Conservation (phyloP, 2,113 vertebrate species). For the Microcebus griseorufus region DNA sequence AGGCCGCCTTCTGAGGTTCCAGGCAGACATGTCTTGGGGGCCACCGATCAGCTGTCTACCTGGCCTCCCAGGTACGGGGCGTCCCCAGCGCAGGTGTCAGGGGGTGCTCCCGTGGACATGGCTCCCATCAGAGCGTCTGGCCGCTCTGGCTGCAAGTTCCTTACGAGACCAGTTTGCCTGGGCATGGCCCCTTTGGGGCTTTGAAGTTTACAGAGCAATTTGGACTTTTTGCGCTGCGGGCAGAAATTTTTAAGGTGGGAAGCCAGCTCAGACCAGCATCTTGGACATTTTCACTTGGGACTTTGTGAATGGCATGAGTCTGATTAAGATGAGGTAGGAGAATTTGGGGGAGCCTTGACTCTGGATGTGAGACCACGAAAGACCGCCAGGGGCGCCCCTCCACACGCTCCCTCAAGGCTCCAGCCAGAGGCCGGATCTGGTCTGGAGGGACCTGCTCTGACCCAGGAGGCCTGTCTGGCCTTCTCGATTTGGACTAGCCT, state of each 20-base stretch:
- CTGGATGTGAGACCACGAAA: not conserved
- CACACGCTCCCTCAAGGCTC: too few species aligned
- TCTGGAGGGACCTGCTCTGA: too few species aligned
- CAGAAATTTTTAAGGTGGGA: not conserved
- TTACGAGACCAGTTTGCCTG: not conserved
- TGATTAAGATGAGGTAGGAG: not conserved
- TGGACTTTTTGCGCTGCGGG: not conserved
- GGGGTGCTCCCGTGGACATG: too few species aligned
- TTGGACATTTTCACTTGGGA: too few species aligned
- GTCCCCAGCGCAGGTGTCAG: not conserved
- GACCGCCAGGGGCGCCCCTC: too few species aligned
- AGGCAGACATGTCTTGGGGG: too few species aligned
- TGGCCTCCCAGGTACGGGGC: not conserved
- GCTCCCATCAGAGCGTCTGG: not conserved
- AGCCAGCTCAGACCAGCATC: not conserved
- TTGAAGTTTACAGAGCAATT: not conserved
- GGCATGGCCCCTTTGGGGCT: not conserved
- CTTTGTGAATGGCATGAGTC: rapidly evolving
- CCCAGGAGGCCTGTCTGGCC: too few species aligned
- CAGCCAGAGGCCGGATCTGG: rapidly evolving
- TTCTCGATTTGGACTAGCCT: not conserved
- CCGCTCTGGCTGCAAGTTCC: not conserved
- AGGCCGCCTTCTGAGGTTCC: not conserved
- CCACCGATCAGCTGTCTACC: rapidly evolving
- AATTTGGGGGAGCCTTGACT: not conserved